These are phyloP conservation scores for Myotis brandtii DNA, from an alignment of 2,113 vertebrate genomes.

Conservation along the genomic window DNA sequence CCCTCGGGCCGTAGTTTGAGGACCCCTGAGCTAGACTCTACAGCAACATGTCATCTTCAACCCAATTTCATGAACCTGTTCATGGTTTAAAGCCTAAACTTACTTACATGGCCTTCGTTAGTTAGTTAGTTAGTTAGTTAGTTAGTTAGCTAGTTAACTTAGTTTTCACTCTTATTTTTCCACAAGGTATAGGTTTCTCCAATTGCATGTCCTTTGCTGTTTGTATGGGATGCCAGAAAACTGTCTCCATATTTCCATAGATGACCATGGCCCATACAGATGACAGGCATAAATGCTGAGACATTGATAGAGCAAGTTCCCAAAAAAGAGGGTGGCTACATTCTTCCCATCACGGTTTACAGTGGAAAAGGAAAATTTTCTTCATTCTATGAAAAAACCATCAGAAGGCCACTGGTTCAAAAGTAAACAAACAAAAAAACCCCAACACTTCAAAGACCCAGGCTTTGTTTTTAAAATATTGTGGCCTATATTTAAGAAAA, in stretches of 20 bases:
- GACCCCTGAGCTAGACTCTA: too few species aligned
- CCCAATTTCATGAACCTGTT: not conserved
- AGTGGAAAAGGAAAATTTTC: not conserved
- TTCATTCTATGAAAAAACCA: not conserved
- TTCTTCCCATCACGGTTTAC: not conserved
- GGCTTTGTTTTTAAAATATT: not conserved
- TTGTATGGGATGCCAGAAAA: not conserved
- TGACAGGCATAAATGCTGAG: not conserved
- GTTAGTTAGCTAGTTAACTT: not conserved
- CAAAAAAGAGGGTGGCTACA: not conserved
- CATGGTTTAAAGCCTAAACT: not conserved
- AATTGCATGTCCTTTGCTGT: not conserved
- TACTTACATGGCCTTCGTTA: not conserved
- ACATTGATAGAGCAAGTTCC: not conserved
- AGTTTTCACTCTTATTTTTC: not conserved
- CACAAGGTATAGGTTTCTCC: not conserved
- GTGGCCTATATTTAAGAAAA: conserved; percentile 27
- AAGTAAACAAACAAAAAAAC: not conserved
- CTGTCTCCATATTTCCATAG: not conserved
- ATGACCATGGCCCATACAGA: too few species aligned
- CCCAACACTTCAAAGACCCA: not conserved
- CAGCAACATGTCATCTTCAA: not conserved
- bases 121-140: not conserved
- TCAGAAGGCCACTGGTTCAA: not conserved
- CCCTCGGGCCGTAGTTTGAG: too few species aligned